These are phyloP conservation scores for Drosophila cracens DNA, from an alignment of 2,888 invertebrate genomes.

Conservation along the genomic window DNA sequence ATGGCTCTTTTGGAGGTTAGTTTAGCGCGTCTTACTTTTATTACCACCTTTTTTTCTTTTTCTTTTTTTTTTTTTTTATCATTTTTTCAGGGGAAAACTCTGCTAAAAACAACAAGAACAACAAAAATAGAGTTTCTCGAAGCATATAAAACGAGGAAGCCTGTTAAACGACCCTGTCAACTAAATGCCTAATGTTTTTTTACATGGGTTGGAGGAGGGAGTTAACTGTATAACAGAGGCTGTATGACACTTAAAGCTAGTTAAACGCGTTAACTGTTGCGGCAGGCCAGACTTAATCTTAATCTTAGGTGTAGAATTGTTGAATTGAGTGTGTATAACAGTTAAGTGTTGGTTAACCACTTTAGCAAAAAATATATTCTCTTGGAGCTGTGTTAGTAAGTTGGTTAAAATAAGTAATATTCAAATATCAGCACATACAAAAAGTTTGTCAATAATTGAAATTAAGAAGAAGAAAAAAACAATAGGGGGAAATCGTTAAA, in stretches of 20 bases:
- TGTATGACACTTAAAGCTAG: constrained; percentile 45
- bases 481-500: constrained; percentile 31
- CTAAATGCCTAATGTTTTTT: neutral
- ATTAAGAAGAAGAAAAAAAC: constrained; percentile 32
- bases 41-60: constrained; percentile 71
- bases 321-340: constrained; percentile 41
- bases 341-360: constrained; percentile 35
- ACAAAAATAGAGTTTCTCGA: constrained; percentile 84
- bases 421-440: constrained; percentile 56
- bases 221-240: constrained; percentile 27
- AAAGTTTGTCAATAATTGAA: constrained; percentile 51
- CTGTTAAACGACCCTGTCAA: constrained; percentile 50
- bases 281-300: constrained; percentile 35
- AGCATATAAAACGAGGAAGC: constrained; percentile 79
- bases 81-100: constrained; percentile 35
- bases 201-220: neutral
- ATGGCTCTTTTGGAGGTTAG: constrained; percentile 69
- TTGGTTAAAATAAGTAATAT: constrained; percentile 61
- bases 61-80: constrained; percentile 41
- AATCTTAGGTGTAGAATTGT: constrained; percentile 50
- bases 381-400: constrained; percentile 65
- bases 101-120: constrained; percentile 78
- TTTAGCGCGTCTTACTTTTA: constrained; percentile 77
- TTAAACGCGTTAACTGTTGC: constrained; percentile 11
- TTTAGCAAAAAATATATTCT: constrained; percentile 38